Evolutionary conservation across 2,797 vertebrate genomes (phyloP).

Genomic region (Acipenser oxyrinchus): DNA sequence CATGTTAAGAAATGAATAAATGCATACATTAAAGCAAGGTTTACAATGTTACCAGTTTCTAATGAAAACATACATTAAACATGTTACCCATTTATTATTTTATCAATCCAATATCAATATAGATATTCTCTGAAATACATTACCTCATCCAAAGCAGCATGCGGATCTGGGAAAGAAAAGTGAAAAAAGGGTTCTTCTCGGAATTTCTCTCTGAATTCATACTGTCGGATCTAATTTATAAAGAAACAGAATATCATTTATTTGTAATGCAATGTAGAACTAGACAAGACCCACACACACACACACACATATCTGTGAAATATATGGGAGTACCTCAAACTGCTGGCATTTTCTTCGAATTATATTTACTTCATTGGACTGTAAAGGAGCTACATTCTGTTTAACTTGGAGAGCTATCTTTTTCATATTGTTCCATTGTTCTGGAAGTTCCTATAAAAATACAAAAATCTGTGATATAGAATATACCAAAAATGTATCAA

Average conservation of each 20-base stretch:
- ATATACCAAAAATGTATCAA: no score
- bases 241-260: not conserved
- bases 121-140: not conserved
- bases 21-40: no score
- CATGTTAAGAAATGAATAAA: no score
- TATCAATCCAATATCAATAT: no score
- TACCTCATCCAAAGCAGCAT: slow-evolving; percentile 51
- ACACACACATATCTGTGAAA: no score
- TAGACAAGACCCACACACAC: no score
- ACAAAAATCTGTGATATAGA: no score
- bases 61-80: no score
- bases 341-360: slow-evolving; percentile 45
- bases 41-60: no score
- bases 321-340: slow-evolving; percentile 41
- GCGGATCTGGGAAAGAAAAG: slow-evolving; percentile 37
- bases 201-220: slow-evolving; percentile 49
- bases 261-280: not conserved
- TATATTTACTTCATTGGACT: slow-evolving; percentile 43
- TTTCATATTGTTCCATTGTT: slow-evolving; percentile 53
- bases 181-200: slow-evolving; percentile 42
- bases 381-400: slow-evolving; percentile 44
- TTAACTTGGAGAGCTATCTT: slow-evolving; percentile 46
- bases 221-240: slow-evolving; percentile 39
- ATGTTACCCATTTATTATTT: no score
- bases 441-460: slow-evolving; percentile 43